Conservation (phyloP, 1,140 invertebrate genomes). For the Asobara japonica region DNA sequence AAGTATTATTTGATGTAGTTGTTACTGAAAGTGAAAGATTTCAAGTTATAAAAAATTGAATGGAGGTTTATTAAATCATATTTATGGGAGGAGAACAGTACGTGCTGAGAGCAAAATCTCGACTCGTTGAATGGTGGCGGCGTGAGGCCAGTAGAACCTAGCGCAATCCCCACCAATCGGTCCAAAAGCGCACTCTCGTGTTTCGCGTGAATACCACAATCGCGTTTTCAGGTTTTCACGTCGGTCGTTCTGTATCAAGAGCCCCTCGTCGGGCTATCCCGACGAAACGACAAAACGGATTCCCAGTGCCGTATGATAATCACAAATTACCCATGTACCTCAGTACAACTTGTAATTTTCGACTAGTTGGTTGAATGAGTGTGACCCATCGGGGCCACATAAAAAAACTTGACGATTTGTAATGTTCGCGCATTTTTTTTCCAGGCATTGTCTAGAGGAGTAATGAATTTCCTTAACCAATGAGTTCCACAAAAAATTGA, state of each 20-base stretch:
- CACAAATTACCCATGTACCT: neutral
- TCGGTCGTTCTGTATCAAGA: conserved; percentile 8
- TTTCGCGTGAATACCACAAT: neutral
- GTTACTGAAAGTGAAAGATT: no score
- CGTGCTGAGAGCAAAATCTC: conserved; percentile 12
- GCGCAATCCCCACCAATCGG: conserved; percentile 3
- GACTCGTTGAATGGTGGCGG: conserved; percentile 8
- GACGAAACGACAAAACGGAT: conserved; percentile 10
- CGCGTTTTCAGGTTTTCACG: neutral
- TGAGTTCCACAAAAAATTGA: no score
- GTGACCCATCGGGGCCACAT: no score
- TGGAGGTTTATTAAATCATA: no score
- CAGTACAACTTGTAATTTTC: conserved; percentile 1
- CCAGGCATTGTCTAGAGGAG: no score
- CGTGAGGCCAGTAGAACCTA: conserved; percentile 6
- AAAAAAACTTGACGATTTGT: no score
- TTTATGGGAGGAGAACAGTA: conserved; percentile 1
- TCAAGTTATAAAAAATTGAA: no score
- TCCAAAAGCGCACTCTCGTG: conserved; percentile 8
- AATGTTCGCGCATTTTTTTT: no score
- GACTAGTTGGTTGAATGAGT: no score
- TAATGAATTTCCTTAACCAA: no score
- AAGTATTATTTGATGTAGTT: no score
- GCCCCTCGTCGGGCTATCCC: neutral
- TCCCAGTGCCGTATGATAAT: conserved; percentile 20